Evolutionary conservation across 2,113 vertebrate species (phyloP), one percentile per base, ranked within the genome.

Genomic region (Meles meles): DNA sequence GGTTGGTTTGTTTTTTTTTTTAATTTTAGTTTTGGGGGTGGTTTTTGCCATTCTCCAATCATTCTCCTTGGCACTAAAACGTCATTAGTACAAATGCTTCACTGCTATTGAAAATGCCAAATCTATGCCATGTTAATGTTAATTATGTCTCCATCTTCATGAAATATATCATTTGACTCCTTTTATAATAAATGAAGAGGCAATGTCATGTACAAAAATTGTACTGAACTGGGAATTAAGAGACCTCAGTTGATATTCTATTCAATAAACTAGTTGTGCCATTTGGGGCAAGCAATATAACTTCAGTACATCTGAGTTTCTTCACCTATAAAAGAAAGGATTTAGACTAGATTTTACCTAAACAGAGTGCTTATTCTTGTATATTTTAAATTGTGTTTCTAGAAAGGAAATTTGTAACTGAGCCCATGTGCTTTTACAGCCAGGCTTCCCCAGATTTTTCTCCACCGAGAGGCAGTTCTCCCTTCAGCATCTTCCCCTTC

Each of bases 341-440:
- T 12, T 88, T 65, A 77, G 25, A 86, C 47, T 39, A 86, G n/a
- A 52, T 71, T 7, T 82, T 37, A 82, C 11, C 23, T 88, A 96
- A 77, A 61, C 25, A 71, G 21, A 97, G 85, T 65, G 34, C 5
- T 88, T 74, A 69, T 18, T 23, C 52, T 90, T 95, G 47, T 31
- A 80, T 85, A 76, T 67, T 96, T 96, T 93, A 82, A 95, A 90
- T 42, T 57, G 23, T 49, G n/a, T 84, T 74, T 86, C 42, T 96
- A 21, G 79, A 88, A 94, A 82, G 15, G 93, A 55, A 90, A 91
- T 57, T 69, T 77, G 31, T 65, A 65, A 52, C 39, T 90, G 49
- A 89, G 31, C 17, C 10, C 63, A 71, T 81, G 39, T 0, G 79
- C 7, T 80, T 93, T 80, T 81, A 6, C 7, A 91, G 11, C 23